Conservation (phyloP, 1,140 invertebrate species). For the Ooceraea biroi region DNA sequence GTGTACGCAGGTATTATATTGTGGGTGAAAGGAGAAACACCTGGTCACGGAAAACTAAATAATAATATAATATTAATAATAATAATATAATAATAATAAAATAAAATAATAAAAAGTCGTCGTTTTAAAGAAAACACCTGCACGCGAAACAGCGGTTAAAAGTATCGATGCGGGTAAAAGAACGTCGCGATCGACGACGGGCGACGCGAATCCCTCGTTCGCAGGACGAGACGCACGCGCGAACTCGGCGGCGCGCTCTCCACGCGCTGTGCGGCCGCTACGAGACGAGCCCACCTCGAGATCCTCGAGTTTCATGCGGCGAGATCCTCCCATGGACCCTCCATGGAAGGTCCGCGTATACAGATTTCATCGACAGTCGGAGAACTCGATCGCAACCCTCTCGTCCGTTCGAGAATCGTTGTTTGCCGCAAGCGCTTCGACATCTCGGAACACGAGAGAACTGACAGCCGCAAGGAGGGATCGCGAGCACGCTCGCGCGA, state of each 20-base stretch:
- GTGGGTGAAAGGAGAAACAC: constrained; percentile 73
- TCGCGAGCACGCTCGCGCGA: constrained; percentile 19
- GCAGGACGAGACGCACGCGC: constrained; percentile 63
- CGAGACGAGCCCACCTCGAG: constrained; percentile 56
- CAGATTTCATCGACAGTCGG: constrained; percentile 66
- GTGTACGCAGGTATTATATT: constrained; percentile 66
- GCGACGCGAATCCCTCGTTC: constrained; percentile 60
- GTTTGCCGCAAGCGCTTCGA: constrained; percentile 35
- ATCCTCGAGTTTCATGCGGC: too few relatives aligned
- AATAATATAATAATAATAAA: neutral
- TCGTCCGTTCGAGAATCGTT: constrained; percentile 61
- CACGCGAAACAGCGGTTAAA: constrained; percentile 70
- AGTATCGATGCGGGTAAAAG: constrained; percentile 67
- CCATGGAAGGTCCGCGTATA: constrained; percentile 11
- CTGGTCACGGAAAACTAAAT: constrained; percentile 64
- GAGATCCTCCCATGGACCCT: too few relatives aligned
- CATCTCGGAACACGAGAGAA: constrained; percentile 23
- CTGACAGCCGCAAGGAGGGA: constrained; percentile 35
- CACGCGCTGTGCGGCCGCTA: constrained; percentile 48
- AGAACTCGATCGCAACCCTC: constrained; percentile 54
- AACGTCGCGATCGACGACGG: constrained; percentile 44
- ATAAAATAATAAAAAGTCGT: constrained; percentile 56
- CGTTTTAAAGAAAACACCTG: constrained; percentile 66
- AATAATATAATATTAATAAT: constrained; percentile 64
- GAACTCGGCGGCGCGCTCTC: constrained; percentile 54